These are phyloP conservation scores for Zophobas morio DNA, from an alignment of 1,140 invertebrate genomes.

Conservation along the genomic window DNA sequence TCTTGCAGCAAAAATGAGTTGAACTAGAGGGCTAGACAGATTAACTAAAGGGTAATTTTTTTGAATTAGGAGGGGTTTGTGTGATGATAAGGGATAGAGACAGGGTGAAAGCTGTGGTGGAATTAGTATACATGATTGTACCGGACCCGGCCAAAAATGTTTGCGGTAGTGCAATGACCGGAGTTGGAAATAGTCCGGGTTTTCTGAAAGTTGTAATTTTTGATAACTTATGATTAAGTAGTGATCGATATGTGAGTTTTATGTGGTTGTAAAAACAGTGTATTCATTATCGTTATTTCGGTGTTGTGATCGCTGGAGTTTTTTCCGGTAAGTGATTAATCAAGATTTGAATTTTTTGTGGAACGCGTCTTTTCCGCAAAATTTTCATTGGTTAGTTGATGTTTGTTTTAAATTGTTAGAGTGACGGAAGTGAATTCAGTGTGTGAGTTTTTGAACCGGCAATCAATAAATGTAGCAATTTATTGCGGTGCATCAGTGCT, in stretches of 20 bases:
- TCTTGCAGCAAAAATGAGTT: not conserved
- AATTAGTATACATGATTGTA: not conserved
- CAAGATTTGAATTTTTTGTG: too few species aligned
- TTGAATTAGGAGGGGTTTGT: too few species aligned
- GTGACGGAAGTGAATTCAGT: too few species aligned
- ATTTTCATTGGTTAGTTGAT: too few species aligned
- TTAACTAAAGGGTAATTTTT: not conserved
- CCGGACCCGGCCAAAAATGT: slow-evolving; percentile 43
- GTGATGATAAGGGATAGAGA: not conserved
- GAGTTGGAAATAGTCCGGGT: slow-evolving; percentile 17
- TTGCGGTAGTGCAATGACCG: slow-evolving; percentile 43
- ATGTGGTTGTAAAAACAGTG: not conserved
- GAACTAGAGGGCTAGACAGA: not conserved
- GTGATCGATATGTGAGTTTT: slow-evolving; percentile 3
- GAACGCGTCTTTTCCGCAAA: too few species aligned
- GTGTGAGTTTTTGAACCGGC: too few species aligned
- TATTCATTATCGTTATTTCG: too few species aligned
- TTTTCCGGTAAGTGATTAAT: too few species aligned
- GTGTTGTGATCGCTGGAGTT: too few species aligned
- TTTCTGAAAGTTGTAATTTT: not conserved
- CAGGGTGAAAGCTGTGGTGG: slow-evolving; percentile 18
- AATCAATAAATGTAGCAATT: too few species aligned
- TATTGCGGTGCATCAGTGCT: too few species aligned
- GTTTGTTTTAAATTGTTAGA: too few species aligned
- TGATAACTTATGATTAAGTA: not conserved